These are phyloP conservation scores for Harpalus rufipes DNA, from an alignment of 2,888 invertebrate genomes.

Conservation along the genomic window DNA sequence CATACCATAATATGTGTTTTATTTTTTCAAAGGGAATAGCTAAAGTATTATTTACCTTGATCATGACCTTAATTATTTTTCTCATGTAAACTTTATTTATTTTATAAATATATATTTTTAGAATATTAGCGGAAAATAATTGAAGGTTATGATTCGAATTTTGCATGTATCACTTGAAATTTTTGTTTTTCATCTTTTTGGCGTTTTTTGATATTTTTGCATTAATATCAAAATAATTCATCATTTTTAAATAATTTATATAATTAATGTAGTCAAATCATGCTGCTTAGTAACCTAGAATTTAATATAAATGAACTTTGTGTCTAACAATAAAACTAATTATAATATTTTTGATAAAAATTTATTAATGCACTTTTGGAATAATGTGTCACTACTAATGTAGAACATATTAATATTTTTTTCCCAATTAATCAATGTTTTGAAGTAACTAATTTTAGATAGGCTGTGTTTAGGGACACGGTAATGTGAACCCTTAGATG, in stretches of 20 bases:
- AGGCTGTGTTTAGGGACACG: too few species aligned
- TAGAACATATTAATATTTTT: not conserved
- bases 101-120: slow-evolving; percentile 9
- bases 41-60: slow-evolving; percentile 51
- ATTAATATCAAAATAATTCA: not conserved
- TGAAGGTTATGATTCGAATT: slow-evolving; percentile 5
- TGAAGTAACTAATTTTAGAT: not conserved
- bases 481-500: too few species aligned
- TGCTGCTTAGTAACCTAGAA: not conserved
- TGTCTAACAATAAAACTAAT: not conserved
- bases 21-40: slow-evolving; percentile 64
- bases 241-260: not conserved
- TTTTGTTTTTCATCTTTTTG: not conserved
- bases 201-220: not conserved
- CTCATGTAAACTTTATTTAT: slow-evolving; percentile 1
- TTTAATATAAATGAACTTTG: not conserved
- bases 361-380: not conserved
- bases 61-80: slow-evolving; percentile 23
- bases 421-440: slow-evolving; percentile 9
- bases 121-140: slow-evolving; percentile 11
- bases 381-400: not conserved
- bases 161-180: slow-evolving; percentile 35
- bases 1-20: slow-evolving; percentile 69
- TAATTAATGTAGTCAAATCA: not conserved
- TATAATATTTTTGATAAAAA: slow-evolving; percentile 8